These are phyloP conservation scores for Tichodroma muraria DNA, from an alignment of 2,113 vertebrate genomes.

Conservation along the genomic window DNA sequence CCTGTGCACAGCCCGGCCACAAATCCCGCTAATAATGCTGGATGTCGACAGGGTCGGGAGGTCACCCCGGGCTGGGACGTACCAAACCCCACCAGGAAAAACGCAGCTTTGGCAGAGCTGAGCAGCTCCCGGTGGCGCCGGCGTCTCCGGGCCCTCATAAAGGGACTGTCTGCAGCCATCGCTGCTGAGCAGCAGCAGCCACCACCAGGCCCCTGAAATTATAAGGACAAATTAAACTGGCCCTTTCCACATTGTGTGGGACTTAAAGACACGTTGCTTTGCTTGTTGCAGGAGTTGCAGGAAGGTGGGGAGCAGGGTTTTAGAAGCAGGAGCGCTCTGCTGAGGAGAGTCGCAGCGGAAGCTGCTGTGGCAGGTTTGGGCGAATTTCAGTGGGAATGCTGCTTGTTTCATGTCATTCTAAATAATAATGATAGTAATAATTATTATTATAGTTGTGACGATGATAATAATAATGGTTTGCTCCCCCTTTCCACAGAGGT, in stretches of 20 bases:
- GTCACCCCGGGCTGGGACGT: neutral
- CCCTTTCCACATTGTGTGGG: constrained; percentile 4
- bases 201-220: constrained; percentile 51
- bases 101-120: constrained; percentile 36
- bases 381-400: neutral
- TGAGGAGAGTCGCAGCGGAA: neutral
- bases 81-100: constrained; percentile 39
- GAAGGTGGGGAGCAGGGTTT: neutral
- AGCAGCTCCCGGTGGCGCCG: constrained; percentile 71
- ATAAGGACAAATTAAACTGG: constrained; percentile 52
- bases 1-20: neutral
- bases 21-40: constrained; percentile 49
- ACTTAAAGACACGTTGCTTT: neutral
- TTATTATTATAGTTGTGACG: accelerated
- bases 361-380: neutral
- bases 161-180: constrained; percentile 68
- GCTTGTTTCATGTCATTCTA: neutral
- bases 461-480: neutral
- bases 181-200: constrained; percentile 27
- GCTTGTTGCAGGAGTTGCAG: constrained; percentile 14
- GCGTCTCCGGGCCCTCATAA: constrained; percentile 74
- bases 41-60: constrained; percentile 43
- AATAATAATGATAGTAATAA: neutral
- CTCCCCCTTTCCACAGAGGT: neutral
- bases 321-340: neutral